Conservation (phyloP, 2,888 invertebrate species). For the Ditula angustiorana region DNA sequence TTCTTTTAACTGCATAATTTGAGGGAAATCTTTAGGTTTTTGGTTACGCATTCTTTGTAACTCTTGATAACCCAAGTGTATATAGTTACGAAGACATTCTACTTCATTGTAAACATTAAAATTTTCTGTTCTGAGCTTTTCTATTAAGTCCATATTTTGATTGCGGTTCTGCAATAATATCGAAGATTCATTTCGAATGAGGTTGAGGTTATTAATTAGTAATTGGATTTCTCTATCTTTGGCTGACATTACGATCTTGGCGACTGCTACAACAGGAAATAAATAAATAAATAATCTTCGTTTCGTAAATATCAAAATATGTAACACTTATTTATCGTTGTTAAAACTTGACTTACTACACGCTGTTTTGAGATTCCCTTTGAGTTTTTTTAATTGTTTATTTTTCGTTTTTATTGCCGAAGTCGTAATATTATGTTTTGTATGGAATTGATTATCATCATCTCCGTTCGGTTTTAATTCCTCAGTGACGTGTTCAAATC, state of each 20-base stretch:
- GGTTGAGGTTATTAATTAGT: constrained; percentile 52
- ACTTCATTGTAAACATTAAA: constrained; percentile 52
- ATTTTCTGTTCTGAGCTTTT: constrained; percentile 53
- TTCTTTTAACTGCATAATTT: constrained; percentile 56
- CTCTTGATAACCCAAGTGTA: constrained; percentile 61
- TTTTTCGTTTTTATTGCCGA: constrained; percentile 53
- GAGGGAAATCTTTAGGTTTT: constrained; percentile 47
- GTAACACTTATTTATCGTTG: background rate
- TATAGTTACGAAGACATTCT: constrained; percentile 53
- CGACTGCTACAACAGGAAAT: constrained; percentile 56
- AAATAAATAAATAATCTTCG: background rate
- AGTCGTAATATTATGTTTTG: constrained; percentile 53
- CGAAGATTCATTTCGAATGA: constrained; percentile 52
- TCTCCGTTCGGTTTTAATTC: constrained; percentile 33
- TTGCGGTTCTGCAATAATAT: constrained; percentile 51
- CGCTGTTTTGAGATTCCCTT: constrained; percentile 57
- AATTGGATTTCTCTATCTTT: constrained; percentile 56
- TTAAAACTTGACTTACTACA: constrained; percentile 57
- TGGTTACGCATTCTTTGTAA: constrained; percentile 55
- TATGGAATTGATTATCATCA: constrained; percentile 44
- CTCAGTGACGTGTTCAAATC: constrained; percentile 46
- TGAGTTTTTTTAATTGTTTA: constrained; percentile 55
- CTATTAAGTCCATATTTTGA: constrained; percentile 48
- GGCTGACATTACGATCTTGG: constrained; percentile 56
- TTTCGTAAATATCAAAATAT: background rate